Percentiles rank a stretch among this genome's conserved stretches.
Conservation (phyloP, 2,888 invertebrate genomes). For the Mongoloraphidia duomilia region DNA sequence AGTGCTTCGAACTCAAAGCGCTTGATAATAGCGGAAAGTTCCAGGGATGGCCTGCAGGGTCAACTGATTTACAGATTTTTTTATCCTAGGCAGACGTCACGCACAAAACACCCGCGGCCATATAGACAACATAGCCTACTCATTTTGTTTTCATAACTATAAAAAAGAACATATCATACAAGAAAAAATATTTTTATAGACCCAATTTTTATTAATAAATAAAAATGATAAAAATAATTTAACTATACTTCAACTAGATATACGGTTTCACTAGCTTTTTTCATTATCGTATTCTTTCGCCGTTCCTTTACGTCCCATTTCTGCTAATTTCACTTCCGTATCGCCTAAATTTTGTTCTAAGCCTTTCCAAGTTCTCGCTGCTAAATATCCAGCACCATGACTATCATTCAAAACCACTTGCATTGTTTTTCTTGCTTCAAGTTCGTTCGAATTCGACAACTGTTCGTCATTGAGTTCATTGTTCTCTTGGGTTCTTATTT, state of each 20-base stretch:
- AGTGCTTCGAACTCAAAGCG: too few species aligned
- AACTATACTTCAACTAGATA: constrained; percentile 15
- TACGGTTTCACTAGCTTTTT: constrained; percentile 16
- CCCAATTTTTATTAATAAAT: too few species aligned
- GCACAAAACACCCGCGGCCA: too few species aligned
- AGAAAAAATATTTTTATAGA: too few species aligned
- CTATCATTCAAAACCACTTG: constrained; percentile 35
- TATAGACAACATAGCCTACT: too few species aligned
- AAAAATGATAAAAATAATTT: not conserved
- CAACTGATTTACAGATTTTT: too few species aligned
- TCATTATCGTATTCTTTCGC: constrained; percentile 55
- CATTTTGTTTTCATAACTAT: too few species aligned
- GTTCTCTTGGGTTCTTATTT: constrained; percentile 34
- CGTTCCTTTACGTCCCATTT: constrained; percentile 62
- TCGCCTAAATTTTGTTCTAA: constrained; percentile 68
- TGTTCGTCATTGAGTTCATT: constrained; percentile 25
- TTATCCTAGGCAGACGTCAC: too few species aligned
- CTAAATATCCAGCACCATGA: constrained; percentile 48
- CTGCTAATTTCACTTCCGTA: constrained; percentile 49
- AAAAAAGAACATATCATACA: too few species aligned
- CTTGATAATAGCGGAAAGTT: too few species aligned
- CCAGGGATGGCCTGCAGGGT: too few species aligned
- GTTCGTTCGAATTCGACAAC: constrained; percentile 20
- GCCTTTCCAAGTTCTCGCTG: constrained; percentile 68
- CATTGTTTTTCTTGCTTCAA: constrained; percentile 27